phyloP scores from a whole-genome alignment of 1,140 invertebrate genomes.

The Euura saliciscinereae region DNA sequence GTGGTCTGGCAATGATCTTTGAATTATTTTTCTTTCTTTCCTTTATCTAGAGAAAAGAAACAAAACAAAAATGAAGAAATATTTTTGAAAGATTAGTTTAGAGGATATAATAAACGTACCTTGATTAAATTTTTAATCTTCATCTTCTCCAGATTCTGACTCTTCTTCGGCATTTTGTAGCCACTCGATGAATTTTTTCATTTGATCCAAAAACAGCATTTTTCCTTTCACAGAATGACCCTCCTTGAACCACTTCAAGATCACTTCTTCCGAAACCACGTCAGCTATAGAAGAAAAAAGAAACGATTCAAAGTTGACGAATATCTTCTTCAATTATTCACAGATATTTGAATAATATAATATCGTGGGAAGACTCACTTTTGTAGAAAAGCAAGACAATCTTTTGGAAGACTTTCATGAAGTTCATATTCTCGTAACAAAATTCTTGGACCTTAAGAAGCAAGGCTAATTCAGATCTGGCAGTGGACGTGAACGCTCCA shows the following conservation, averaged over 20 bases:
- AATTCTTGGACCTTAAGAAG: conserved; percentile 94
- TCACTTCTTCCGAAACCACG: conserved; percentile 89
- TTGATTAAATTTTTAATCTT: conserved; percentile 45
- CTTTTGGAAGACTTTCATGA: conserved; percentile 98
- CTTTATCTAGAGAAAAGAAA: conserved; percentile 6
- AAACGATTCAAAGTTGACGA: conserved; percentile 16
- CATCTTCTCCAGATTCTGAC: conserved; percentile 62
- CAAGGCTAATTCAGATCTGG: conserved; percentile 85
- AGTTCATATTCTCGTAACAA: conserved; percentile 98
- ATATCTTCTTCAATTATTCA: conserved; percentile 1
- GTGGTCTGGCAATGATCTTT: conserved; percentile 50
- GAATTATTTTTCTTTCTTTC: conserved; percentile 31
- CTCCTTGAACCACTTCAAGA: conserved; percentile 93
- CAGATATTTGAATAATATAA: background rate
- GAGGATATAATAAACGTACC: conserved; percentile 23
- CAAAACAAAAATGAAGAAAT: conserved; percentile 11
- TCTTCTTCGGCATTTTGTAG: conserved; percentile 95
- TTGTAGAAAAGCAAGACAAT: conserved; percentile 96
- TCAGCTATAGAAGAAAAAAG: conserved; percentile 64
- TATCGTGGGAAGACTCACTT: conserved; percentile 63
- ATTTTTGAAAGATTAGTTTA: conserved; percentile 1
- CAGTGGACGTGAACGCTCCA: conserved; percentile 82
- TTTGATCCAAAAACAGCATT: conserved; percentile 96
- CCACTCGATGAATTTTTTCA: conserved; percentile 97
- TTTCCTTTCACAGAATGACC: conserved; percentile 93